A percentile compares a stretch with the other conserved stretches of the same genome.
Evolutionary conservation across 2,888 invertebrate species (phyloP).

Genomic region (Drosophila glabriapex): DNA sequence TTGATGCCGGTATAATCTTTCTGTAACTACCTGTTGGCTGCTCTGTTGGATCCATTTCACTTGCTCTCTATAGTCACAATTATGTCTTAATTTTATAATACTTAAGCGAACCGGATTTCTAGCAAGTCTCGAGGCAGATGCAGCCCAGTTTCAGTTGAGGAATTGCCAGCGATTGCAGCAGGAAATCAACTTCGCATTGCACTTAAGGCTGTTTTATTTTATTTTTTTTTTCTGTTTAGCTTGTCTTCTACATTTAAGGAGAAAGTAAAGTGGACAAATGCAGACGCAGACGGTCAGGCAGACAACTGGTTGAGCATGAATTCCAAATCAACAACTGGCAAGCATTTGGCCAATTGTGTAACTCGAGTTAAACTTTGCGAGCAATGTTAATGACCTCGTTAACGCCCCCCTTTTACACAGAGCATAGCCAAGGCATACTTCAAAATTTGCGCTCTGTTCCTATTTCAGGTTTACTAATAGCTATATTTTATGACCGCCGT

Average conservation of each 20-base stretch:
- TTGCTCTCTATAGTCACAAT: conserved; percentile 42
- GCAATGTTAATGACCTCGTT: conserved; percentile 75
- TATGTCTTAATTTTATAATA: conserved; percentile 70
- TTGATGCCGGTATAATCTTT: conserved; percentile 20
- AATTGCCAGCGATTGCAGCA: conserved; percentile 53
- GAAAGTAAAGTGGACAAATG: conserved; percentile 69
- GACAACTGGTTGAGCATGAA: conserved; percentile 72
- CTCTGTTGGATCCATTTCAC: conserved; percentile 19
- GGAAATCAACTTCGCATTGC: conserved; percentile 70
- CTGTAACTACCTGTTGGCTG: conserved; percentile 21
- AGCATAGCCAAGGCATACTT: neutral
- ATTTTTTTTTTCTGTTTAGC: conserved; percentile 7
- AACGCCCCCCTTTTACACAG: conserved; percentile 17
- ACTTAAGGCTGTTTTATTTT: conserved; percentile 40
- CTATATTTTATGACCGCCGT: conserved; percentile 40
- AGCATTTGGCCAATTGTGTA: conserved; percentile 62
- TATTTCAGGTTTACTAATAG: conserved; percentile 32
- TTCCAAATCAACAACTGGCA: conserved; percentile 49
- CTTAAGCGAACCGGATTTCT: conserved; percentile 61
- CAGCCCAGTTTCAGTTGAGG: conserved; percentile 45
- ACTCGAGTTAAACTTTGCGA: conserved; percentile 61
- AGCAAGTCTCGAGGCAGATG: conserved; percentile 74
- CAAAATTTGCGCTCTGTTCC: conserved; percentile 21
- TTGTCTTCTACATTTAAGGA: conserved; percentile 77
- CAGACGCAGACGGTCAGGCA: conserved; percentile 17